phyloP scores from a whole-genome alignment of 2,113 vertebrate species.

The Excalfactoria chinensis region DNA sequence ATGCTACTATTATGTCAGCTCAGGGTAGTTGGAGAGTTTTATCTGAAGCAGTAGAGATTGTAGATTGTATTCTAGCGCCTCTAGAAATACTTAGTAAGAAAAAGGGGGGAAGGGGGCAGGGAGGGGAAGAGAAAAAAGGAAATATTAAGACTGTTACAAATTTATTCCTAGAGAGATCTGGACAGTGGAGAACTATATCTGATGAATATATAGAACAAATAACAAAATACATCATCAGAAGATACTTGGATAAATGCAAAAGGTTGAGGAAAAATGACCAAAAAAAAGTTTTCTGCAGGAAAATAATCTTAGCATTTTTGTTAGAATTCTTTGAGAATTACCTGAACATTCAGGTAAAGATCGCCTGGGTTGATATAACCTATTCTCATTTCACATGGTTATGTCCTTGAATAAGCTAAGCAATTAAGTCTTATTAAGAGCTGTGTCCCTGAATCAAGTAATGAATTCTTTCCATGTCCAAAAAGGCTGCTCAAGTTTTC shows the following conservation, averaged over 20 bases:
- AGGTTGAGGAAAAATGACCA: not conserved
- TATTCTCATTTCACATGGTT: not conserved
- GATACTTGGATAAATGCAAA: fast-evolving
- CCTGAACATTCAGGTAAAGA: not conserved
- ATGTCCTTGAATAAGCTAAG: not conserved
- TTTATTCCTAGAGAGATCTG: not conserved
- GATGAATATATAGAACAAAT: not conserved
- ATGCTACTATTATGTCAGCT: not conserved
- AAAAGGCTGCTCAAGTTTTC: not conserved
- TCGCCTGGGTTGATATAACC: not conserved
- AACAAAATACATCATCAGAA: not conserved
- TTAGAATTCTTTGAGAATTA: not conserved
- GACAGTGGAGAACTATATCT: not conserved
- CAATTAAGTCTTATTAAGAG: not conserved
- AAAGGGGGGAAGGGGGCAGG: not conserved
- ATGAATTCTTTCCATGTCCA: not conserved
- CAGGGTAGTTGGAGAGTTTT: not conserved
- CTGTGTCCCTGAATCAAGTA: not conserved
- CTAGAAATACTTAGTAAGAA: not conserved
- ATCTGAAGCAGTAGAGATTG: not conserved
- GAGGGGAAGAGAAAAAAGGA: not conserved
- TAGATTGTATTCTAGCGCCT: not conserved
- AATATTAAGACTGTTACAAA: not conserved
- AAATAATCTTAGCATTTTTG: not conserved
- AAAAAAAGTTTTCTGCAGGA: not conserved